These are phyloP conservation scores for Hydra vulgaris DNA, from an alignment of 30 jellyfish, hydroid and myxozoan species.

Conservation along the genomic window DNA sequence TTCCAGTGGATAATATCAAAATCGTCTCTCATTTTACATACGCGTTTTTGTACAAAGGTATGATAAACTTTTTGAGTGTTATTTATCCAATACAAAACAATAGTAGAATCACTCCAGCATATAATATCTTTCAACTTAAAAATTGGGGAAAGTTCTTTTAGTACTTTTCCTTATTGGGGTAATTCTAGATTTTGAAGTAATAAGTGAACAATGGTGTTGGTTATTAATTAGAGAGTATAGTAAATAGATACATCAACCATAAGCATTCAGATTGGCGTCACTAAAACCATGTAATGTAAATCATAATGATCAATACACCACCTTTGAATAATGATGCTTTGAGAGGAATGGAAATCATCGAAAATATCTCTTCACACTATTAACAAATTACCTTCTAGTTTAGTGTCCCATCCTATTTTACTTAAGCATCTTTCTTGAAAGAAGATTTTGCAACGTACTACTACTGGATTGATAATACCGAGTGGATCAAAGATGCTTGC, in stretches of 20 bases:
- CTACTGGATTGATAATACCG: constrained; percentile 6
- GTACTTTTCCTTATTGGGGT: background rate
- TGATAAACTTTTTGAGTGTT: background rate
- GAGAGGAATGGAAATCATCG: background rate
- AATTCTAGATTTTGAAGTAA: background rate
- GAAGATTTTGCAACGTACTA: background rate
- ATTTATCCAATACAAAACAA: constrained; percentile 13
- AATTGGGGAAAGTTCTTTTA: background rate
- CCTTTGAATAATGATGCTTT: background rate
- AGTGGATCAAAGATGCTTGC: background rate
- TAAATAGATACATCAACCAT: background rate
- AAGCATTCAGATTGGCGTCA: background rate
- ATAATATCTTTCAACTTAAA: background rate
- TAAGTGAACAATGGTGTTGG: background rate
- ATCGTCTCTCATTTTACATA: background rate
- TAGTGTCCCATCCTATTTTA: background rate
- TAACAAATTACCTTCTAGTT: background rate
- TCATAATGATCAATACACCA: background rate
- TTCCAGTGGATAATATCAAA: background rate
- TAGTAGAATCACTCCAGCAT: constrained; percentile 14
- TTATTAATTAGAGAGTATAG: background rate
- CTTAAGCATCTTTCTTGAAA: background rate
- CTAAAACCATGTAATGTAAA: background rate
- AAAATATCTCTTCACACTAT: background rate
- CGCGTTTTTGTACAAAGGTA: constrained; percentile 2